Percentiles rank a stretch among this genome's conserved stretches.
phyloP scores from a whole-genome alignment of 2,888 invertebrate genomes.

The Cataglyphis cursor region DNA sequence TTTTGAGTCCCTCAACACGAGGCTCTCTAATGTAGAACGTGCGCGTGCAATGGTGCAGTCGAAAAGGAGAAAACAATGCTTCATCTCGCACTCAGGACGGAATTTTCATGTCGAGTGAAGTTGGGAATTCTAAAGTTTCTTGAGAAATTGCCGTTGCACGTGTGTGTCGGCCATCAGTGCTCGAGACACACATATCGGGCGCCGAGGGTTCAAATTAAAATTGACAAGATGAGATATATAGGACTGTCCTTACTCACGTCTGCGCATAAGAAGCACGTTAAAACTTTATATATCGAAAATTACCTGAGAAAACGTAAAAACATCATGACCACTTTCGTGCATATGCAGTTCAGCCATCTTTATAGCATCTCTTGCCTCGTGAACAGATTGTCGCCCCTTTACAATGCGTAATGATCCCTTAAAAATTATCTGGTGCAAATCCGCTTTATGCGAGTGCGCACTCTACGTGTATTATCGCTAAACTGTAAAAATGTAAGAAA shows the following conservation, averaged over 20 bases:
- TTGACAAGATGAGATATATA: conserved; percentile 32
- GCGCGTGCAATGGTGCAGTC: conserved; percentile 29
- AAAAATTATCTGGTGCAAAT: conserved; percentile 43
- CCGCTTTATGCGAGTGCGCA: conserved; percentile 24
- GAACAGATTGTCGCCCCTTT: conserved; percentile 49
- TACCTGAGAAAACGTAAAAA: conserved; percentile 65
- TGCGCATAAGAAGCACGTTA: conserved; percentile 46
- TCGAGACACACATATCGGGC: conserved; percentile 38
- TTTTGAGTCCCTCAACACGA: conserved; percentile 35
- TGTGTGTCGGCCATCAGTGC: conserved; percentile 35
- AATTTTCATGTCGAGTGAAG: conserved; percentile 49
- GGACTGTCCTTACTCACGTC: background rate
- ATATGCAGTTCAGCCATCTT: conserved; percentile 66
- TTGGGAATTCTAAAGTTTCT: conserved; percentile 58
- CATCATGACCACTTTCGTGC: conserved; percentile 63
- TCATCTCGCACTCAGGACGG: conserved; percentile 36
- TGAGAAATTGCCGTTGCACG: conserved; percentile 51
- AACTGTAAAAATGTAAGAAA: conserved; percentile 42
- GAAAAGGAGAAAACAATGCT: conserved; percentile 41
- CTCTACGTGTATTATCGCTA: background rate
- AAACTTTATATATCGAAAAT: conserved; percentile 66
- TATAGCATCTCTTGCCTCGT: conserved; percentile 35
- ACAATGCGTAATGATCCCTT: conserved; percentile 49
- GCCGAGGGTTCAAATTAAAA: conserved; percentile 47
- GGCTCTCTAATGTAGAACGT: conserved; percentile 43